Conservation (phyloP, 2,113 vertebrate species). For the Dermatemys mawii region DNA sequence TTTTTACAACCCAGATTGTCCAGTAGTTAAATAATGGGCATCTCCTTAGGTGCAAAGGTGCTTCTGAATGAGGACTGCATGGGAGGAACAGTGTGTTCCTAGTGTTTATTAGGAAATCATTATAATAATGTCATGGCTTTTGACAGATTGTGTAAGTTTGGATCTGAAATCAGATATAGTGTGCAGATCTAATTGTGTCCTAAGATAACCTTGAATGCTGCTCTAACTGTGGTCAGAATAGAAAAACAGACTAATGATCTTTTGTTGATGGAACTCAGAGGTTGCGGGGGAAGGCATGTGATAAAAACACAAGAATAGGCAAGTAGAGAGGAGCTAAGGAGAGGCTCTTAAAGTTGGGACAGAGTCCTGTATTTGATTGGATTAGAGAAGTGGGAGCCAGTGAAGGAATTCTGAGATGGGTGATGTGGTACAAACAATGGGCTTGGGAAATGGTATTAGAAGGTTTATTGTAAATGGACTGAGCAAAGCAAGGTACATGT, state of each 20-base stretch:
- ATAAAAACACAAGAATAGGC: neutral
- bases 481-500: neutral
- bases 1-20: neutral
- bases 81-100: neutral
- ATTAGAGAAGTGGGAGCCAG: neutral
- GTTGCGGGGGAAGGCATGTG: too few relatives aligned
- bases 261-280: neutral
- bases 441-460: neutral
- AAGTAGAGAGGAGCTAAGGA: neutral
- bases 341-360: neutral
- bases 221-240: neutral
- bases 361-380: neutral
- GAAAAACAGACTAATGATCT: neutral
- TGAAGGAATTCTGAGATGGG: neutral
- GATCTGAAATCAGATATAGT: neutral
- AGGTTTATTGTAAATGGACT: neutral
- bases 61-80: neutral
- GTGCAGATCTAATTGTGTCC: neutral
- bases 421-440: neutral
- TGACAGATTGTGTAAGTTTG: neutral
- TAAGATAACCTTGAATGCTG: neutral
- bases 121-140: neutral
- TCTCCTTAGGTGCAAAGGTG: neutral
- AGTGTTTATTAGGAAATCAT: neutral
- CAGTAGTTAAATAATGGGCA: neutral